Percentiles rank a stretch among this genome's conserved stretches.
These are phyloP conservation scores for Heliconius charithonia DNA, from an alignment of 2,888 invertebrate genomes.

Conservation along the genomic window DNA sequence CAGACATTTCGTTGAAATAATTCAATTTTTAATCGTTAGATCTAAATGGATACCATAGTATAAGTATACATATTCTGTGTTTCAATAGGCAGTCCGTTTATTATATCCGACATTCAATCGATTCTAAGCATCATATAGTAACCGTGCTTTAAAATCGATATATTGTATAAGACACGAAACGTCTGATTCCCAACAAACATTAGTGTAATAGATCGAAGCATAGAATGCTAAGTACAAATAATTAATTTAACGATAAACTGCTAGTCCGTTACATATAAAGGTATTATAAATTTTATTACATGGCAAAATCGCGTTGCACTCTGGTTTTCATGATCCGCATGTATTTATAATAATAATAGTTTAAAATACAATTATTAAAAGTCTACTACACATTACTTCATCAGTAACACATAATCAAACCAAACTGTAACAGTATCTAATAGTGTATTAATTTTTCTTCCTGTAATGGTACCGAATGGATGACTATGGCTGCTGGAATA, in stretches of 20 bases:
- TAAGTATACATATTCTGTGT: slow-evolving; percentile 50
- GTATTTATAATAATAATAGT: slow-evolving; percentile 80
- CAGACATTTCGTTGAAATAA: slow-evolving; percentile 63
- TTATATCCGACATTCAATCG: slow-evolving; percentile 46
- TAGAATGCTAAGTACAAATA: slow-evolving; percentile 82
- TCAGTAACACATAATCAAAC: slow-evolving; percentile 83
- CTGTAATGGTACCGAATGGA: slow-evolving; percentile 82
- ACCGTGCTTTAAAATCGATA: slow-evolving; percentile 50
- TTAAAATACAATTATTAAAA: slow-evolving; percentile 73
- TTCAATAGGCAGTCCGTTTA: slow-evolving; percentile 48
- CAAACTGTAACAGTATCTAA: slow-evolving; percentile 82
- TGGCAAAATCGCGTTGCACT: slow-evolving; percentile 78
- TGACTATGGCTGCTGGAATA: slow-evolving; percentile 83
- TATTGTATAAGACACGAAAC: slow-evolving; percentile 57
- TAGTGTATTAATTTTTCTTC: slow-evolving; percentile 82
- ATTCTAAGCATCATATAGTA: slow-evolving; percentile 47
- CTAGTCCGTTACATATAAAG: slow-evolving; percentile 77
- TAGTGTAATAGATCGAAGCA: slow-evolving; percentile 79
- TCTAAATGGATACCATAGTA: slow-evolving; percentile 48
- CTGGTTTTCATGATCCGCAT: slow-evolving; percentile 82
- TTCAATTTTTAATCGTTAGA: slow-evolving; percentile 48
- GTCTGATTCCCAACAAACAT: slow-evolving; percentile 77
- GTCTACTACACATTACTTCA: slow-evolving; percentile 79
- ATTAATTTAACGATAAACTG: slow-evolving; percentile 75
- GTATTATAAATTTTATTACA: slow-evolving; percentile 63